Conservation (phyloP, 2,888 invertebrate genomes). For the Lithophane ornitopus region DNA sequence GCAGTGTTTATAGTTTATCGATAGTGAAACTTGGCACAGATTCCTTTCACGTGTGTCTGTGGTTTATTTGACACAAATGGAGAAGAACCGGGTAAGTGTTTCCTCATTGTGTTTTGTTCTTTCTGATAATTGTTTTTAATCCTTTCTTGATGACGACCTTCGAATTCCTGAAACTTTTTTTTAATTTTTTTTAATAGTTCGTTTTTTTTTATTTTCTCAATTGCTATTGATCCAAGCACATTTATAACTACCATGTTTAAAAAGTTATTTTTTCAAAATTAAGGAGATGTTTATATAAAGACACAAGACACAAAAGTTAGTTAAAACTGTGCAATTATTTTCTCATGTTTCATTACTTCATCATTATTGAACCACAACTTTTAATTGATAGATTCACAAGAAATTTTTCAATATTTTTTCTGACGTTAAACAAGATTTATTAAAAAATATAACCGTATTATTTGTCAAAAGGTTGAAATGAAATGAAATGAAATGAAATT, state of each 20-base stretch:
- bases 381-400: slow-evolving; percentile 13
- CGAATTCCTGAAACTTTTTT: not conserved
- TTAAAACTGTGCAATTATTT: not conserved
- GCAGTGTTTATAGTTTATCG: slow-evolving; percentile 25
- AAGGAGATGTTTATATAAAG: too few species aligned
- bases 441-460: not conserved
- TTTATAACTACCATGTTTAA: too few species aligned
- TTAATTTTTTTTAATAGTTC: not conserved
- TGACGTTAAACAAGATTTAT: not conserved
- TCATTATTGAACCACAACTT: not conserved
- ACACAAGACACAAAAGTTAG: too few species aligned
- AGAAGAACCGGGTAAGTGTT: slow-evolving; percentile 22
- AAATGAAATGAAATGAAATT: too few species aligned
- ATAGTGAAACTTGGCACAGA: slow-evolving; percentile 58
- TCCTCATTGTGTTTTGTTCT: not conserved
- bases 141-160: not conserved
- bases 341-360: not conserved
- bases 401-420: not conserved
- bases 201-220: too few species aligned
- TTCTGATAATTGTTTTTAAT: not conserved
- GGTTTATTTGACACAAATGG: slow-evolving; percentile 33
- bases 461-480: slow-evolving; percentile 19
- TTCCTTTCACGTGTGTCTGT: slow-evolving; percentile 18
- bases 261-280: not conserved
- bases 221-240: not conserved